Evolutionary conservation across 2,888 invertebrate genomes (phyloP), one percentile per base, ranked within the genome.

Genomic region (Notocelia uddmanniana): DNA sequence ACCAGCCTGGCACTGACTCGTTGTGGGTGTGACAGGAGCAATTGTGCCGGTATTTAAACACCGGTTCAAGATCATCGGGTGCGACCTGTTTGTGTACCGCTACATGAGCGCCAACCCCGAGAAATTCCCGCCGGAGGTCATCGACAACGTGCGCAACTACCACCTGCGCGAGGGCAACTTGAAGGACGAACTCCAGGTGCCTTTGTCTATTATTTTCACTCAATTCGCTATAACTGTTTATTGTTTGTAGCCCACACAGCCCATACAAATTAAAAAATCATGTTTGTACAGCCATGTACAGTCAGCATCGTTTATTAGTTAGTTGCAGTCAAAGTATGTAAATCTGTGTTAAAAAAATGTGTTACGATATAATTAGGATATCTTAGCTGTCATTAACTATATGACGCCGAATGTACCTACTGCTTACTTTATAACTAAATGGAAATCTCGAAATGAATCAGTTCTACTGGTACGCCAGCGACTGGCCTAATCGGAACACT

Each of bases 41-140:
- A 92, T 94, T 73, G 93, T 98, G 54, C 95, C 95, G 1, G 95
- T 97, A 2, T 97, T 96, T 86, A 95, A 95, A 76, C 97, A 97
- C 85, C 95, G 96, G 52, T 98, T 98, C 86, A 91, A 95, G 77
- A 96, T 98, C 76, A 95, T 94, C 41, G 97, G 96, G 0, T 96
- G 96, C 68, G 97, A 97, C 88, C 90, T 96, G 34, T 97, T 95
- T 83, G 97, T 98, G 34, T 96, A 96, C 84, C 94, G 96, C n/a
- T 97, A 96, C 84, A 96, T 97, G 94, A 94, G 95, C 79, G 95
- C 95, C 34, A 96, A 97, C 86, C 94, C 95, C 0, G 95, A 96
- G 11, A 96, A 96, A 86, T 97, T 97, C 87, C 94, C 95, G 0
- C 94, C 91, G 68, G 95, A 96, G 78, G 94, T 96, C 37, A 94